Evolutionary conservation across 2,797 vertebrate genomes (phyloP).

Genomic region (Phrynocephalus vlangalii): DNA sequence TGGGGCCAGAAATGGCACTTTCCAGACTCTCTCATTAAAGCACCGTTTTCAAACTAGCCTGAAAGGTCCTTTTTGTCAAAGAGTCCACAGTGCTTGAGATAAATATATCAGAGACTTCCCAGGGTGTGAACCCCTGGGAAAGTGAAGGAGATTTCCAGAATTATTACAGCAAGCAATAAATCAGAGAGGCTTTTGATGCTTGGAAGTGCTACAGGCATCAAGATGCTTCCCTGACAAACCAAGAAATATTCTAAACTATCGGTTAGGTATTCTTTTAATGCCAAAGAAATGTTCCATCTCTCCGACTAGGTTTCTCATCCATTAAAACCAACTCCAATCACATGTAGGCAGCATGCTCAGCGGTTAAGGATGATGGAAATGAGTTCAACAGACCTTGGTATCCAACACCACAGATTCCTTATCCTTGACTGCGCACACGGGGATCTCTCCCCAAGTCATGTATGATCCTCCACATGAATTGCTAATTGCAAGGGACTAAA

Average conservation of each 20-base stretch:
- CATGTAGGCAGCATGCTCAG: too few relatives aligned
- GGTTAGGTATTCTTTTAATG: not conserved
- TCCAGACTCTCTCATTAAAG: conserved; percentile 8
- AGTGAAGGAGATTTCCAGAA: conserved; percentile 45
- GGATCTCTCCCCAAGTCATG: too few relatives aligned
- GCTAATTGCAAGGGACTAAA: too few relatives aligned
- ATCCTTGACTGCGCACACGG: too few relatives aligned
- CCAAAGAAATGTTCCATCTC: conserved; percentile 16
- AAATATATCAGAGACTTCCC: not conserved
- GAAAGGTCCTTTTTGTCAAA: not conserved
- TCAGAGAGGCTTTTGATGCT: not conserved
- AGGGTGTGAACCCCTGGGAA: conserved; percentile 14
- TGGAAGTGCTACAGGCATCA: not conserved
- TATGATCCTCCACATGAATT: too few relatives aligned
- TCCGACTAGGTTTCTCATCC: not conserved
- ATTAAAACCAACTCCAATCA: not conserved
- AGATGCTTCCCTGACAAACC: not conserved
- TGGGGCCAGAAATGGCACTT: not conserved
- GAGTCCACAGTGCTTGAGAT: not conserved
- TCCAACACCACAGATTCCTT: not conserved
- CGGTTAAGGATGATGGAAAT: too few relatives aligned
- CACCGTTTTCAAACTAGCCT: too few relatives aligned
- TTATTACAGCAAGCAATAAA: conserved; percentile 32
- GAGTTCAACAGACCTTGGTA: too few relatives aligned
- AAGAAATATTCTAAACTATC: conserved; percentile 31